Evolutionary conservation across 2,797 vertebrate genomes (phyloP), one percentile per base, ranked within the genome.

Genomic region (Poecilia picta): DNA sequence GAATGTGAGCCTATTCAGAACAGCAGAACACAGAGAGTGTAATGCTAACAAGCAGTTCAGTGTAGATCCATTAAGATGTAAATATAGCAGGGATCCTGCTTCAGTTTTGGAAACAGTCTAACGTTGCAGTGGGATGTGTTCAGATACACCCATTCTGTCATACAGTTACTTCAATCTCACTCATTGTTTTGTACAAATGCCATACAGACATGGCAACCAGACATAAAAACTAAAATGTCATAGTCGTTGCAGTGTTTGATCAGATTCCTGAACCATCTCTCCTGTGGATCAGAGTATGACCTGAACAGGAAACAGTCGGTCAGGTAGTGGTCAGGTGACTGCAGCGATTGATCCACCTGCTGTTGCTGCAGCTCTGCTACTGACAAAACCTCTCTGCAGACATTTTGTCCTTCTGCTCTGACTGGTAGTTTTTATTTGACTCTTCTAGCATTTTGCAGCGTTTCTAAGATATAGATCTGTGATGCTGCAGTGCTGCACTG

Each of bases 31-130:
- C 46, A 57, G 36, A 2, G 53, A 76, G 49, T 74, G 31, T 41
- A 41, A 41, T 57, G 79, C 77, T 85, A 84, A 88, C 87, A 85
- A 85, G 73, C 62, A 68, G 39, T 25, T 72, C 78, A 68, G 47
- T 73, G 51, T 75, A 45, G 77, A 66, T 73, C 73, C 72, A 80
- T 76, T 79, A 77, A 73, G 72, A 59, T 81, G 78, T 71, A 83
- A 76, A 87, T 85, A 82, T 41, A 78, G 11, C 23, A 23, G 12
- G 36, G 57, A 74, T 45, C 76, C 49, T 73, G 71, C 80, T 45
- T 73, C 15, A 55, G n/a, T 12, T 28, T 18, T 18, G 41, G 33
- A 33, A 71, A 81, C 71, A 79, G 46, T 49, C 25, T 51, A 70
- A 23, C 36, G 16, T 25, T 49, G 13, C 23, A 31, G 2, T 43